These are phyloP conservation scores for Sus cebifrons DNA, from an alignment of 2,797 vertebrate species.

Conservation along the genomic window DNA sequence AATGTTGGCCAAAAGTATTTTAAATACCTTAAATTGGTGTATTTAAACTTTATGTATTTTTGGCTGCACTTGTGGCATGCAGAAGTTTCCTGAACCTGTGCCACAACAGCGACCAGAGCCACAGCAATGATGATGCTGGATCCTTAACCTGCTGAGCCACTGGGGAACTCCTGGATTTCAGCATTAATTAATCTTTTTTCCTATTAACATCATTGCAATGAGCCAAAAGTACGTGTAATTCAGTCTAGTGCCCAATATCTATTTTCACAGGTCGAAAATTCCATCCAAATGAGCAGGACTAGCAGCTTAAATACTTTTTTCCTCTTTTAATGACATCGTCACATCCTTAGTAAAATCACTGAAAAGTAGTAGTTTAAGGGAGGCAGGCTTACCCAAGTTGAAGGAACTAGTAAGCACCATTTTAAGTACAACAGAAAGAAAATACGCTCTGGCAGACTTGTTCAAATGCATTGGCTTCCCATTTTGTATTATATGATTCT, in stretches of 20 bases:
- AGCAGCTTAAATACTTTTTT: not conserved
- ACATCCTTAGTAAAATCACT: not conserved
- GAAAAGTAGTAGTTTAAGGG: slow-evolving; percentile 9
- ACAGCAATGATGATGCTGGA: too few relatives aligned
- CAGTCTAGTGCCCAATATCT: not conserved
- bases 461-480: not conserved
- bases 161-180: not conserved
- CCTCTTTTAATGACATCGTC: slow-evolving; percentile 8
- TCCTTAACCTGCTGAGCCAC: too few relatives aligned
- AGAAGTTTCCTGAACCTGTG: too few relatives aligned
- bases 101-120: too few relatives aligned
- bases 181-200: slow-evolving; percentile 23
- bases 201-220: slow-evolving; percentile 21
- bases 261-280: slow-evolving; percentile 19
- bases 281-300: slow-evolving; percentile 10
- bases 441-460: not conserved
- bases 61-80: too few relatives aligned
- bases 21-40: slow-evolving; percentile 38
- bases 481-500: not conserved
- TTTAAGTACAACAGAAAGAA: slow-evolving; percentile 37
- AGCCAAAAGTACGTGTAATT: slow-evolving; percentile 50
- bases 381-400: not conserved
- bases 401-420: not conserved
- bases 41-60: too few relatives aligned
- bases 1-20: slow-evolving; percentile 4